A percentile compares a stretch with the other conserved stretches of the same genome.
phyloP scores from a whole-genome alignment of 1,140 invertebrate genomes.

The Caerostris extrusa region DNA sequence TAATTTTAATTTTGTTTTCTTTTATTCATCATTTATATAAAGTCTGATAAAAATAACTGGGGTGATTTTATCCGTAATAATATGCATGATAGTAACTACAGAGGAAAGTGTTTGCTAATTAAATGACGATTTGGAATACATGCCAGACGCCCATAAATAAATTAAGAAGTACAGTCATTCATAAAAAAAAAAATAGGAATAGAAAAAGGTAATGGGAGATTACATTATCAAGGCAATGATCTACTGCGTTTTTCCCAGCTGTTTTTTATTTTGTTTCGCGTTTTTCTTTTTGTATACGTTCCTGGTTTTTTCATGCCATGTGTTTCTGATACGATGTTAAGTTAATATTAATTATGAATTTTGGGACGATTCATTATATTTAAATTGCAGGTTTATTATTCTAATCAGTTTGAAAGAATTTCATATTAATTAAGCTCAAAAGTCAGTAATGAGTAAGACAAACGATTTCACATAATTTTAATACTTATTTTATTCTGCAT shows the following conservation, averaged over 20 bases:
- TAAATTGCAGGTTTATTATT: no score
- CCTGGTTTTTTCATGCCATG: neutral
- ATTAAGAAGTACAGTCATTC: neutral
- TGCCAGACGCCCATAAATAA: slow-evolving; percentile 3
- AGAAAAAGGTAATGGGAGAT: neutral
- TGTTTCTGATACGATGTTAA: neutral
- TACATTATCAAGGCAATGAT: neutral
- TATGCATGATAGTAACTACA: neutral
- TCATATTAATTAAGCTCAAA: no score
- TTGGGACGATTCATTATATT: no score
- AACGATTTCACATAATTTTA: no score
- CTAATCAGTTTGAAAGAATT: no score
- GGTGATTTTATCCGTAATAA: neutral
- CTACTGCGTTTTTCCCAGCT: neutral
- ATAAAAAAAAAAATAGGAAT: neutral
- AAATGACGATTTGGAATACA: neutral
- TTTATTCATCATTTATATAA: no score
- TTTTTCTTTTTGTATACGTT: neutral
- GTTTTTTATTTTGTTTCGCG: neutral
- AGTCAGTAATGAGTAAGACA: no score
- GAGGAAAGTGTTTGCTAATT: neutral
- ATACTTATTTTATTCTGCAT: no score
- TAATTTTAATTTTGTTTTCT: no score
- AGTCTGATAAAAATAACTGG: neutral
- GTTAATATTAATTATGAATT: no score